phyloP scores from a whole-genome alignment of 2,888 invertebrate genomes.

The Amphiduros pacificus region DNA sequence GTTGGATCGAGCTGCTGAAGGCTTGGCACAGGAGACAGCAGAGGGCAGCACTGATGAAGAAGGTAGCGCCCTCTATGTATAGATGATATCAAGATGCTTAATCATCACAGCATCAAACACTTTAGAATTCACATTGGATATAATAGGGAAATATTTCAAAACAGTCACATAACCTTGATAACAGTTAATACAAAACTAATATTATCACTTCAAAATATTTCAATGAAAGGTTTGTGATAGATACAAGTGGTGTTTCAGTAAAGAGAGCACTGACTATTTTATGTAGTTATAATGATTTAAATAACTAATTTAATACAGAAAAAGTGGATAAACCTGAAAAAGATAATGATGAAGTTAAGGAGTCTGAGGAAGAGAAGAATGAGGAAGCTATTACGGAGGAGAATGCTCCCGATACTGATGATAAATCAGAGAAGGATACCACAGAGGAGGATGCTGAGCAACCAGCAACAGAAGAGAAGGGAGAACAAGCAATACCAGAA shows the following conservation, averaged over 20 bases:
- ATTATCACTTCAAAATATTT: no score
- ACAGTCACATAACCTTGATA: no score
- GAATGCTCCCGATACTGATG: background rate
- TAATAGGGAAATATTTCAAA: no score
- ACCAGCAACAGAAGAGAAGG: background rate
- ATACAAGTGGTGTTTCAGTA: no score
- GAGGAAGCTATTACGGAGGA: background rate
- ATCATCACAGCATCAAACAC: no score
- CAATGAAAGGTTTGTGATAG: no score
- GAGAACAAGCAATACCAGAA: background rate
- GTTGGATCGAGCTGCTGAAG: background rate
- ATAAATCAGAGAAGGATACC: background rate
- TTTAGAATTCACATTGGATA: no score
- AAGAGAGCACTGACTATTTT: no score
- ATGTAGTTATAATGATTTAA: no score
- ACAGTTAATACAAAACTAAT: no score
- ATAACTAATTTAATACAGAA: constrained; percentile 3
- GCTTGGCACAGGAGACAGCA: background rate
- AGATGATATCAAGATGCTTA: no score
- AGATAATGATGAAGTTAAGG: constrained; percentile 11
- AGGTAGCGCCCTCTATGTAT: no score
- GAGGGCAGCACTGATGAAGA: background rate
- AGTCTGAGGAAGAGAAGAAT: constrained; percentile 16
- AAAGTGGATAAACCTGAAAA: constrained; percentile 10
- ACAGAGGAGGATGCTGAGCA: background rate